Conservation (phyloP, 92 coral and sea anemone species). For the Blastomussa wellsi region DNA sequence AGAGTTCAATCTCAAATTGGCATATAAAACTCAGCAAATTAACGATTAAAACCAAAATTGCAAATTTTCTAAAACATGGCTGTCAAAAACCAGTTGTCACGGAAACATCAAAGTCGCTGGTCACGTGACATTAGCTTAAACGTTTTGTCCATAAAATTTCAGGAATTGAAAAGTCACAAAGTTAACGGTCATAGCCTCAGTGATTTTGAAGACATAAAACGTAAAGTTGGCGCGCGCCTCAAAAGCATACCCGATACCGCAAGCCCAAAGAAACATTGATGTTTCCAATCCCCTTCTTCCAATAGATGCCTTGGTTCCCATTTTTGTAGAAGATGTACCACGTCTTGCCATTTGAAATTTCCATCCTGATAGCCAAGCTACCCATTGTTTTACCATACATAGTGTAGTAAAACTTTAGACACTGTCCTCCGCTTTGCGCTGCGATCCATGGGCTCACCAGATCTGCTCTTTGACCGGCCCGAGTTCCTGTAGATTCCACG, state of each 20-base stretch:
- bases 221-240: too few species aligned
- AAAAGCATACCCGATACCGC: slow-evolving; percentile 51
- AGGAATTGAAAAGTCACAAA: too few species aligned
- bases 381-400: slow-evolving; percentile 87
- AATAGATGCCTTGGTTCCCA: slow-evolving; percentile 76
- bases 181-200: too few species aligned
- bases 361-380: slow-evolving; percentile 52
- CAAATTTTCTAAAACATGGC: too few species aligned
- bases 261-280: slow-evolving; percentile 58
- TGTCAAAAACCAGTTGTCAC: too few species aligned
- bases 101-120: too few species aligned
- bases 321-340: slow-evolving; percentile 58
- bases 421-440: slow-evolving; percentile 52
- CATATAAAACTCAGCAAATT: too few species aligned
- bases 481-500: slow-evolving; percentile 74
- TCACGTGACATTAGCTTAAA: too few species aligned
- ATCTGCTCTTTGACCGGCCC: slow-evolving; percentile 64
- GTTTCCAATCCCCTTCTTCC: slow-evolving; percentile 72
- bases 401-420: slow-evolving; percentile 77
- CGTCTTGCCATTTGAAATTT: slow-evolving; percentile 36
- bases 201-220: too few species aligned
- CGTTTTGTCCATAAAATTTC: too few species aligned
- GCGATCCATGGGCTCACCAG: slow-evolving; percentile 61
- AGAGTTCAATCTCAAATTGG: too few species aligned
- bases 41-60: too few species aligned